A percentile compares a stretch with the other conserved stretches of the same genome.
Conservation (phyloP, 2,797 vertebrate genomes). For the Enteromius treurensis region DNA sequence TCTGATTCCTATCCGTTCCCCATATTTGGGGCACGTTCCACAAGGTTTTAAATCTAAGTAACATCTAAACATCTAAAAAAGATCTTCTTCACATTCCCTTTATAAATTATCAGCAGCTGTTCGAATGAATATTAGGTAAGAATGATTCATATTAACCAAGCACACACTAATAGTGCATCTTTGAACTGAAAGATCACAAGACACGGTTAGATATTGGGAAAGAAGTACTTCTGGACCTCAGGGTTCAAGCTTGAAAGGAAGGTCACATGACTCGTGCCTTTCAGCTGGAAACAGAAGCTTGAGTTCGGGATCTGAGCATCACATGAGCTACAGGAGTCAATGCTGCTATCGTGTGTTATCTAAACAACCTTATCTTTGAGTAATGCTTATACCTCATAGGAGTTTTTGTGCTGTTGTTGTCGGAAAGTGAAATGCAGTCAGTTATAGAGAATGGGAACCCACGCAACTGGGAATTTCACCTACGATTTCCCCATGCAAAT, state of each 20-base stretch:
- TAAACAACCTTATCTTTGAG: constrained; percentile 5
- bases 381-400: background rate
- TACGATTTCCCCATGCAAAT: background rate
- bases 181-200: constrained; percentile 10
- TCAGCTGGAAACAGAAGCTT: background rate
- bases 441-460: background rate
- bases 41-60: background rate
- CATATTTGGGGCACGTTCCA: background rate
- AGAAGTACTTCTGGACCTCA: background rate
- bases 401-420: background rate
- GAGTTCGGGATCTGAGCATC: constrained; percentile 9
- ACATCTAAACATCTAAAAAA: no score
- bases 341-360: constrained; percentile 9
- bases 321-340: constrained; percentile 5
- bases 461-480: background rate
- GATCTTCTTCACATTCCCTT: background rate
- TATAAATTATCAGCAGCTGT: background rate
- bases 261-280: constrained; percentile 14
- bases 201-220: constrained; percentile 16
- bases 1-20: background rate
- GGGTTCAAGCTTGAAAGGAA: background rate
- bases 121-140: background rate
- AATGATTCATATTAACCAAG: background rate
- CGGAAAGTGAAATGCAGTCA: background rate
- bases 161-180: background rate